Evolutionary conservation across 2,797 vertebrate species (phyloP), one percentile per base, ranked within the genome.

Genomic region (Peromyscus aztecus): DNA sequence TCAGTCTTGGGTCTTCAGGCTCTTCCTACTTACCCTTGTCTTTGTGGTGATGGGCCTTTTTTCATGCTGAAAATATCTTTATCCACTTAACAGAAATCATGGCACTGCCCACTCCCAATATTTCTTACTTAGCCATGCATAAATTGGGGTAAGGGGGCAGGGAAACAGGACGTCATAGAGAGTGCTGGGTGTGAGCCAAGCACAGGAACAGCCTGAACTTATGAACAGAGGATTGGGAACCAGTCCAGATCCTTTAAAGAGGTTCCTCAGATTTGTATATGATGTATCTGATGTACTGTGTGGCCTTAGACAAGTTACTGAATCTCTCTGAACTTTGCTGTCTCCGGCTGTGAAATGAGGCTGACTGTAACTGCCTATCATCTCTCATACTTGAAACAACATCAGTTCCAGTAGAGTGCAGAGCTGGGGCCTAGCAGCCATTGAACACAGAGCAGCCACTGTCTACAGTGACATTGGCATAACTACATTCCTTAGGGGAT

Each of bases 241-340:
- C 2, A 9, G 37, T 29, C 23, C 55, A n/a, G 21, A 82, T 73
- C 27, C 10, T 34, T 52, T 40, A 46, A n/a, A 27, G 85, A 83
- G 31, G 63, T 11, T 92, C n/a, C 0, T 78, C 29, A 61, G 55
- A 57, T 94, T 65, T 82, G 40, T 59, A 77, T 78, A 59, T 59
- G 31, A 43, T 7, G 43, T 63, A 77, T 78, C 63, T 59, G 31
- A 43, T 7, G 43, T 63, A 4, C 52, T n/a, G 12, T 75, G 49
- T 96, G 77, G 87, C 34, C 63, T 89, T 37, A 37, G 17, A 19
- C 52, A 92, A 87, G 67, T 88, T 19, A n/a, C 29, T 75, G 89
- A 57, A 86, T 59, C 46, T 90, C 46, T 82, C 49, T 87, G 40
- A 81, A 40, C 17, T 52, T 90, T 46, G 24, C 14, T 77, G 71